phyloP scores from a whole-genome alignment of 2,113 vertebrate genomes.

The Heterochromis multidens region DNA sequence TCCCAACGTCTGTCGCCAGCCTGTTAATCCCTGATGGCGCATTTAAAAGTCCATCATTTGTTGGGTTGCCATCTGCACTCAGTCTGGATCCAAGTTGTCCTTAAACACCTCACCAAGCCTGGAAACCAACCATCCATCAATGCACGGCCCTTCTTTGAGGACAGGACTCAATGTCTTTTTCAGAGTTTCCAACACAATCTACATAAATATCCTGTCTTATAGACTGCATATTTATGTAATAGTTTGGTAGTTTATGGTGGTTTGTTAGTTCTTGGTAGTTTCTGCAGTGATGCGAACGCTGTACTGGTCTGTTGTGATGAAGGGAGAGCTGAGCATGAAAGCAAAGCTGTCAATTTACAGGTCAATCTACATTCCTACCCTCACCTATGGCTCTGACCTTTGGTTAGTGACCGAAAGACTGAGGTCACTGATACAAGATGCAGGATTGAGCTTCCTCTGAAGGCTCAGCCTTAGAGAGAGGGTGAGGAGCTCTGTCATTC shows the following conservation, averaged over 20 bases:
- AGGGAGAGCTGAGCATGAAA: neutral
- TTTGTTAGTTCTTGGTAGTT: neutral
- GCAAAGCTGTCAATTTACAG: neutral
- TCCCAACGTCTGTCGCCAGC: neutral
- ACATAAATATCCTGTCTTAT: no score
- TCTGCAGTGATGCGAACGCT: neutral
- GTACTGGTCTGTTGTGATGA: neutral
- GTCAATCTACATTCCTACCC: neutral
- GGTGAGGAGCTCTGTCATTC: neutral
- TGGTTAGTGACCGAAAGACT: neutral
- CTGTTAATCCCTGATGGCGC: neutral
- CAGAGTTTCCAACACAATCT: no score
- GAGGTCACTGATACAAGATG: neutral
- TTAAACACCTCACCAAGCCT: neutral
- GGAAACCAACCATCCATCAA: neutral
- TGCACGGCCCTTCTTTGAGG: fast-evolving
- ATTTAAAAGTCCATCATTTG: neutral
- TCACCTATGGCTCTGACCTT: neutral
- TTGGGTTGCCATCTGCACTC: neutral
- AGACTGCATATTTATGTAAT: neutral
- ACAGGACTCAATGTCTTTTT: no score
- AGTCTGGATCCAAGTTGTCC: neutral
- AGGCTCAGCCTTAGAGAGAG: neutral
- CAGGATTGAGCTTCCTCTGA: neutral
- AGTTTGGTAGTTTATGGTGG: fast-evolving